phyloP scores from a whole-genome alignment of 1,140 invertebrate genomes.

The Calycopis cecrops region DNA sequence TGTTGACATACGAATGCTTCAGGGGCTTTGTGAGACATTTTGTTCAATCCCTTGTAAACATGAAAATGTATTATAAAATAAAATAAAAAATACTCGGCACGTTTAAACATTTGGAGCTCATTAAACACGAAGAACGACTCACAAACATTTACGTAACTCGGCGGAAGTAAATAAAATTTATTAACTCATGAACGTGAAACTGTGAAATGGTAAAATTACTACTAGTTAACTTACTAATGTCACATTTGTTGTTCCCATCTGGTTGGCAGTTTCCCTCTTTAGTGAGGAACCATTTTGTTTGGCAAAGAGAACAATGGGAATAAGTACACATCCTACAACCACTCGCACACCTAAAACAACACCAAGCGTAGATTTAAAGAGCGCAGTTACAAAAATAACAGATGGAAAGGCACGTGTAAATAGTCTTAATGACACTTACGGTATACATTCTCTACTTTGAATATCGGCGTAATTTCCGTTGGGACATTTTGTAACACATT shows the following conservation, averaged over 20 bases:
- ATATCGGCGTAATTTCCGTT: constrained; percentile 82
- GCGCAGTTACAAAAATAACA: constrained; percentile 21
- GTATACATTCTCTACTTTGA: constrained; percentile 82
- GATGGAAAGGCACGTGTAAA: constrained; percentile 14
- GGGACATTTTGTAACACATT: constrained; percentile 80
- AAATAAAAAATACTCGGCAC: no score
- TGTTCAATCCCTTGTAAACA: constrained; percentile 27
- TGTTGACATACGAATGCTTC: constrained; percentile 36
- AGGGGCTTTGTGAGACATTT: constrained; percentile 34
- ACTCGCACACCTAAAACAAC: constrained; percentile 77
- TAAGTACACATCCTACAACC: constrained; percentile 83
- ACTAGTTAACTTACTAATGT: constrained; percentile 54
- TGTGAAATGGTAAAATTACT: no score
- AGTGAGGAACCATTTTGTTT: constrained; percentile 82
- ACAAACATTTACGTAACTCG: no score
- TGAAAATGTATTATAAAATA: no score
- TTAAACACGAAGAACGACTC: no score
- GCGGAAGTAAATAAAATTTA: neutral
- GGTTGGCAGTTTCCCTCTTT: constrained; percentile 82
- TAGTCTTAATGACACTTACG: constrained; percentile 45
- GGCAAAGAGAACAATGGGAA: constrained; percentile 80
- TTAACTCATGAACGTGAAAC: neutral
- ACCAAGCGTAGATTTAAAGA: constrained; percentile 26
- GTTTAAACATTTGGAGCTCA: no score
- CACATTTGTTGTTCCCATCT: constrained; percentile 80